Percentiles rank a stretch among this genome's conserved stretches.
Conservation (phyloP, 2,797 vertebrate species). For the Sorex maritimensis region DNA sequence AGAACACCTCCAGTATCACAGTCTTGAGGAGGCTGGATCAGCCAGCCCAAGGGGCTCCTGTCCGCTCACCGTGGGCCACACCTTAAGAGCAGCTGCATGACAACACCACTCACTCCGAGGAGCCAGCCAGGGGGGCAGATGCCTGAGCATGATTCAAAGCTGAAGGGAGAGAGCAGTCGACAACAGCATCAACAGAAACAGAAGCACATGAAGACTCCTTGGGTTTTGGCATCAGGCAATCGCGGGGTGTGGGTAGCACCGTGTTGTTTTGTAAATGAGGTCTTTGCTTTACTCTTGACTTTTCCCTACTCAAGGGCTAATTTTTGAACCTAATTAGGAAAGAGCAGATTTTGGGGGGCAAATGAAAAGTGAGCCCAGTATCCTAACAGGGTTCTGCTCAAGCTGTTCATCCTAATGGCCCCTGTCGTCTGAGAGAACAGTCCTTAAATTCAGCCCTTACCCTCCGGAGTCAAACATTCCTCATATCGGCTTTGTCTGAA, state of each 20-base stretch:
- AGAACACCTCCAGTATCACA: background rate
- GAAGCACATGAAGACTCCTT: conserved; percentile 6
- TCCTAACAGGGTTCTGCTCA: background rate
- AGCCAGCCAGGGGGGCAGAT: background rate
- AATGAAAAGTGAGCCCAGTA: too few relatives aligned
- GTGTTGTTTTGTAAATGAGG: background rate
- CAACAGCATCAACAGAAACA: background rate
- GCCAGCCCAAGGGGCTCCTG: background rate
- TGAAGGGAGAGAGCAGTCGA: background rate
- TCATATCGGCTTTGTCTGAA: background rate
- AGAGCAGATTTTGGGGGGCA: background rate
- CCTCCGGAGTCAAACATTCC: background rate
- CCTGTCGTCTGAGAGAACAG: background rate
- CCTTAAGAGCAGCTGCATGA: conserved; percentile 12
- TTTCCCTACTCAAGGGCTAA: background rate
- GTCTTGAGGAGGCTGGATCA: background rate
- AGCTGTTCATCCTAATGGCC: background rate
- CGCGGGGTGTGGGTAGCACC: background rate
- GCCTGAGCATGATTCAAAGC: conserved; percentile 31
- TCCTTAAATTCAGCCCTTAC: too few relatives aligned
- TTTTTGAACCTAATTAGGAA: background rate
- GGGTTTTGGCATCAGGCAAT: background rate
- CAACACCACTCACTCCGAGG: background rate
- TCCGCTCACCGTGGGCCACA: background rate
- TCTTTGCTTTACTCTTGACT: background rate